A percentile compares a stretch with the other conserved stretches of the same genome.
Evolutionary conservation across 2,888 invertebrate genomes (phyloP).

Genomic region (Osmoderma eremita): DNA sequence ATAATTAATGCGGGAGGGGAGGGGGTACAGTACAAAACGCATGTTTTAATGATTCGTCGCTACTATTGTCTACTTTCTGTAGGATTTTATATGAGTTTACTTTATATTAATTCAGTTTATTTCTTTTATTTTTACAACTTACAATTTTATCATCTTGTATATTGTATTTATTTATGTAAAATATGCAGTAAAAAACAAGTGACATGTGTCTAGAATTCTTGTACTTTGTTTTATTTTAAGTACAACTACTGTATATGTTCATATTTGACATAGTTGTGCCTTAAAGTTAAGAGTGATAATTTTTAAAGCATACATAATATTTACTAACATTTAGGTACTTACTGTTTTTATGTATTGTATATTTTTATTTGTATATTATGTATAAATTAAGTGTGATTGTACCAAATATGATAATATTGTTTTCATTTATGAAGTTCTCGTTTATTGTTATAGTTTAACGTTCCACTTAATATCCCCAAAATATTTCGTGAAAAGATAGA

Average conservation of each 20-base stretch:
- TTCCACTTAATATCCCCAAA: too few species aligned
- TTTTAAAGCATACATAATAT: constrained; percentile 40
- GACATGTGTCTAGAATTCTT: constrained; percentile 1
- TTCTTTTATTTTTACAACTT: too few species aligned
- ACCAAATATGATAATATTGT: constrained; percentile 42
- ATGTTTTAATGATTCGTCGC: too few species aligned
- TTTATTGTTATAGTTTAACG: constrained; percentile 27
- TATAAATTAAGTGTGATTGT: constrained; percentile 41
- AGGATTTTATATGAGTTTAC: too few species aligned
- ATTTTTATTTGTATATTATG: constrained; percentile 26
- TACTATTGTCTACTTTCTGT: too few species aligned
- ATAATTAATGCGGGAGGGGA: too few species aligned
- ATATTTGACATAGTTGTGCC: constrained; percentile 45
- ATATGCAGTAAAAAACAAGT: background rate
- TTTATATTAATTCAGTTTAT: too few species aligned
- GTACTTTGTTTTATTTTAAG: constrained; percentile 12
- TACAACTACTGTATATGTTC: constrained; percentile 39
- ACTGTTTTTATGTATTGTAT: constrained; percentile 30
- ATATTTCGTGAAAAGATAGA: too few species aligned
- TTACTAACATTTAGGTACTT: constrained; percentile 41
- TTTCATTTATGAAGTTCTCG: constrained; percentile 38
- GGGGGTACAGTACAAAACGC: too few species aligned
- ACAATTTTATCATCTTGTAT: too few species aligned
- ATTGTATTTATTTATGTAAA: too few species aligned
- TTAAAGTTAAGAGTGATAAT: constrained; percentile 48